Percentiles rank a stretch among this genome's conserved stretches.
phyloP scores from a whole-genome alignment of 2,888 invertebrate species.

The Catonia carolina region DNA sequence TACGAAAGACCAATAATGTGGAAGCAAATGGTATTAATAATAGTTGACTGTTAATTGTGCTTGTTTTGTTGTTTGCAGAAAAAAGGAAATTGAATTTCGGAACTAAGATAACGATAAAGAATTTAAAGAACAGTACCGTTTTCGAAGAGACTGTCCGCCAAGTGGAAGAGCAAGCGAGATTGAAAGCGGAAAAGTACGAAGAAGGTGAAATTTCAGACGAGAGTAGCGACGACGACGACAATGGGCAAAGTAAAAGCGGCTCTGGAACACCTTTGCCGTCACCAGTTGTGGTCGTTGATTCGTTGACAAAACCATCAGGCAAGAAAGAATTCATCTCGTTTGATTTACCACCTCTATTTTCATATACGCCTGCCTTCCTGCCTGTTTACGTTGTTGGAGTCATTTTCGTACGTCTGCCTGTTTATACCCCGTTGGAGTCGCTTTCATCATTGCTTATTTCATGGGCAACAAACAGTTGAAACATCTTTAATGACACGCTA shows the following conservation, averaged over 20 bases:
- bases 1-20: too few species aligned
- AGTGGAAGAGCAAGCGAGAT: constrained; percentile 53
- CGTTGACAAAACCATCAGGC: too few species aligned
- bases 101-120: constrained; percentile 60
- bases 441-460: too few species aligned
- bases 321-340: neutral
- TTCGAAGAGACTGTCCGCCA: constrained; percentile 59
- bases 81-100: constrained; percentile 35
- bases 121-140: constrained; percentile 59
- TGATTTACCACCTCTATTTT: neutral
- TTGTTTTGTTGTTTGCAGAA: constrained; percentile 19
- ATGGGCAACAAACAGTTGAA: too few species aligned
- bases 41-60: neutral
- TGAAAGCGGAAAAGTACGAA: constrained; percentile 54
- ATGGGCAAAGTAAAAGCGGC: constrained; percentile 4
- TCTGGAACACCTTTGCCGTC: neutral
- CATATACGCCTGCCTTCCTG: too few species aligned
- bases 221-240: constrained; percentile 13
- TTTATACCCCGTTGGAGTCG: too few species aligned
- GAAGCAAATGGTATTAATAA: too few species aligned
- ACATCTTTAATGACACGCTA: too few species aligned
- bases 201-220: constrained; percentile 54
- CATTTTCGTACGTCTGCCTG: too few species aligned
- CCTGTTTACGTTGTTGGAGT: too few species aligned
- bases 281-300: neutral